Conservation (phyloP, 92 coral and sea anemone species). For the Montipora capitata region DNA sequence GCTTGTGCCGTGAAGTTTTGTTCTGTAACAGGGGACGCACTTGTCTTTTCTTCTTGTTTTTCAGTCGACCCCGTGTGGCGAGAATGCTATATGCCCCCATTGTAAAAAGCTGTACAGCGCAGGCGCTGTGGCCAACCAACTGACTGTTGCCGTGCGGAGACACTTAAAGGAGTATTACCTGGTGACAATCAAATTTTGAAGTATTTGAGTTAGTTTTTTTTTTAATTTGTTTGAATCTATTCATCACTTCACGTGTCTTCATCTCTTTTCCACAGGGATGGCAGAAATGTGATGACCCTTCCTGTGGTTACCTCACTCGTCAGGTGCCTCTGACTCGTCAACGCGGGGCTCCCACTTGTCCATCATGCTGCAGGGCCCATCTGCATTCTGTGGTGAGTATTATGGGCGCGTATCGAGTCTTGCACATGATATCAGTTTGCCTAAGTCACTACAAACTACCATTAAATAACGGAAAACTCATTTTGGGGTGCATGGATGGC, state of each 20-base stretch:
- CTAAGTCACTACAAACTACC: too few species aligned
- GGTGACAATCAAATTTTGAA: constrained; percentile 51
- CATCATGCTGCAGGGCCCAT: constrained; percentile 90
- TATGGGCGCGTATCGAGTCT: too few species aligned
- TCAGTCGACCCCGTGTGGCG: constrained; percentile 21
- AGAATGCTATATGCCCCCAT: constrained; percentile 73
- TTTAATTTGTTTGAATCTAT: too few species aligned
- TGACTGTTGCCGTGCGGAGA: constrained; percentile 87
- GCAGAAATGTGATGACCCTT: constrained; percentile 97
- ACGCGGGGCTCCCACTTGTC: constrained; percentile 90
- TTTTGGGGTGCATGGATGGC: too few species aligned
- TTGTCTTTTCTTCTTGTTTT: neutral
- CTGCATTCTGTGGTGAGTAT: constrained; percentile 82
- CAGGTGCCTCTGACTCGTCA: constrained; percentile 89
- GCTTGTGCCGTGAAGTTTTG: too few species aligned
- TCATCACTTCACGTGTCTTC: too few species aligned
- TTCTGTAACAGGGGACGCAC: too few species aligned
- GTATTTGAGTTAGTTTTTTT: too few species aligned
- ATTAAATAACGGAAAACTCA: too few species aligned
- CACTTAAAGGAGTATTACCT: constrained; percentile 92
- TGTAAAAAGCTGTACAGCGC: constrained; percentile 75
- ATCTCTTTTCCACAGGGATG: constrained; percentile 77
- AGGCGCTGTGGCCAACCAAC: constrained; percentile 84
- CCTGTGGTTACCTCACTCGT: constrained; percentile 94
- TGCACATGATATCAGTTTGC: too few species aligned